phyloP scores from a whole-genome alignment of 2,888 invertebrate genomes.

The Drosophila stalkeri region DNA sequence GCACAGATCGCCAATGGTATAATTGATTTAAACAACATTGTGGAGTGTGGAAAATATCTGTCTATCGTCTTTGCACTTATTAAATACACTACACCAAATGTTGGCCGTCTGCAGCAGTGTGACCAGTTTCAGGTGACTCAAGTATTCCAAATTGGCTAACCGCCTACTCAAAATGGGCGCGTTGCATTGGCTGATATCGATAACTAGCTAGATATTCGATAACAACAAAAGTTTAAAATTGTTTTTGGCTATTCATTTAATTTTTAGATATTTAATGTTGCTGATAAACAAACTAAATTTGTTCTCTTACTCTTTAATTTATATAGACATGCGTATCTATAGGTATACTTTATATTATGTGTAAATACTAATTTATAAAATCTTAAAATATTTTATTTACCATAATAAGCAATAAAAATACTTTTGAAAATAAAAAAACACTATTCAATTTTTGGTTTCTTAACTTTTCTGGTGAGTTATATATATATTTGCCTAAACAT shows the following conservation, averaged over 20 bases:
- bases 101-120: slow-evolving; percentile 25
- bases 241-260: not conserved
- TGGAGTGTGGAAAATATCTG: slow-evolving; percentile 17
- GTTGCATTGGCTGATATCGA: slow-evolving; percentile 22
- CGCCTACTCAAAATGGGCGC: not conserved
- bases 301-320: not conserved
- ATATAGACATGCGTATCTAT: not conserved
- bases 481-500: not conserved
- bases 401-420: not conserved
- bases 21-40: slow-evolving; percentile 60
- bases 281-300: too few species aligned
- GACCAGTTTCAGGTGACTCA: slow-evolving; percentile 13
- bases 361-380: not conserved
- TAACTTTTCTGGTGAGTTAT: not conserved
- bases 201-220: not conserved
- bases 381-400: not conserved
- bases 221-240: not conserved
- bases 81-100: slow-evolving; percentile 32
- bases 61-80: slow-evolving; percentile 18
- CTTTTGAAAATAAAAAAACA: not conserved
- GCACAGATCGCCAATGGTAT: slow-evolving; percentile 57
- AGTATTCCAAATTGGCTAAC: not conserved
- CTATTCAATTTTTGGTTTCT: not conserved
- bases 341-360: not conserved
- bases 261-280: not conserved